Base-by-base conservation (phyloP, 1,140 invertebrate genomes). In the Maniola jurtina region DNA sequence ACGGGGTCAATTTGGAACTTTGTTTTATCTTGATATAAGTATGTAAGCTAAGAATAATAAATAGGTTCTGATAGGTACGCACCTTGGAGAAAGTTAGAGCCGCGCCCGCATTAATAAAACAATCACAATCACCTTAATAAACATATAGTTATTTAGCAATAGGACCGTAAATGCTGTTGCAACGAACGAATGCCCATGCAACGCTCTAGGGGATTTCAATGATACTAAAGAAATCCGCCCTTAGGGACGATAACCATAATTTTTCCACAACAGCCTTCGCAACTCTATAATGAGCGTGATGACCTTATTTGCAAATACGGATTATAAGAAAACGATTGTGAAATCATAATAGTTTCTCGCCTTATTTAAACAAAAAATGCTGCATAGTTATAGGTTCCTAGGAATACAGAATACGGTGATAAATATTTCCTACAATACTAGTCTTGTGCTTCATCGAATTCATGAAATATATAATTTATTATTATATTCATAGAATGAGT, bases 241-340 rank as follows among this genome's bases (percentile, higher is more conserved):
- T 68, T 48, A 55, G 71, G 62, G 71, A 66, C 54, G 45, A 42
- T 58, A 42, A 48, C 35, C 55, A 61, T 61, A 68, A 47, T 40
- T 7, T 56, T 56, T 56, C 33, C 54, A 56, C 11, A 48, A 42
- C 62, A 73, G 63, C 72, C 72, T 73, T 73, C 65, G 38, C 58
- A 34, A 52, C 47, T 64, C 64, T 45, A 64, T 70, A 68, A 70
- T 59, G 36, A 36, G 54, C 50, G 15, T 35, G 9, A 40, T 25
- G 50, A 57, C 63, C 58, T 65, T 61, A 64, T 61, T 70, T 66
- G 52, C 38, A 10, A 60, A 16, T 34, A 64, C 50, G 65, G 59
- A 56, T 70, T 47, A 64, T 52, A 25, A 62, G 61, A 54, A 54
- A 62, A 66, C 36, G 47, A 60, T 66, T 59, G 47, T 15, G 35